Evolutionary conservation across 2,888 invertebrate genomes (phyloP), one percentile per base, ranked within the genome.

Genomic region (Leptura quadrifasciata): DNA sequence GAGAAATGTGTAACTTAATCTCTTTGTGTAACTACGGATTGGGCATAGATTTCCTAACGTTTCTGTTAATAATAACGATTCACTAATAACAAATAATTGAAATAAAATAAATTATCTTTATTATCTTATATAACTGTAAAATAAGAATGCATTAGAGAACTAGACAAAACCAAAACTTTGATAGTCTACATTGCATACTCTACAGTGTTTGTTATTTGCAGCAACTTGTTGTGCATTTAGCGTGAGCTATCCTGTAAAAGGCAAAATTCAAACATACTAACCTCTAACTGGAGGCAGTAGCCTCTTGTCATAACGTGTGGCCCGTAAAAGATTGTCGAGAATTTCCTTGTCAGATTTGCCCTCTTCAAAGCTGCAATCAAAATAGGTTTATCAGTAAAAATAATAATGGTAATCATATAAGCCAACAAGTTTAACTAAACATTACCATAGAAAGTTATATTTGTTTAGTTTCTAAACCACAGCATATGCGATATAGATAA

Each of bases 311-410:
- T 97, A 97, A 90, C 96, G 94, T 88, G 95, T 94, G 87, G 94
- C 94, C 91, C 94, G 94, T 88, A 97, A 92, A 87, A 97, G 93
- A 91, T 96, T 94, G 93, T 97, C 97, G 91, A 97, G 91, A 90
- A 96, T 96, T 91, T 96, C 96, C 91, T 96, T 96, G 93, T 96
- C 96, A 89, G 96, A 96, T 91, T 95, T 96, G 86, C 96, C 96
- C 90, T 96, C 95, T 90, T 95, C 95, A 90, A 96, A 96, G 91
- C 96, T 96, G 92, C 70, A 70, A 70, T 2, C 20, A 57, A 57
- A 3, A 57, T 15, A 21, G 10, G 54, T 54, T 9, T 54, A 17
- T 54, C 17, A 54, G 54, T 17, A 54, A n/a, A 54, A 18, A 18
- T 17, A 54, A 54, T 17, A 54, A n/a, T n/a, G n/a, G n/a, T n/a